Conservation (phyloP, 2,888 invertebrate species). For the Lochmaea crataegi region DNA sequence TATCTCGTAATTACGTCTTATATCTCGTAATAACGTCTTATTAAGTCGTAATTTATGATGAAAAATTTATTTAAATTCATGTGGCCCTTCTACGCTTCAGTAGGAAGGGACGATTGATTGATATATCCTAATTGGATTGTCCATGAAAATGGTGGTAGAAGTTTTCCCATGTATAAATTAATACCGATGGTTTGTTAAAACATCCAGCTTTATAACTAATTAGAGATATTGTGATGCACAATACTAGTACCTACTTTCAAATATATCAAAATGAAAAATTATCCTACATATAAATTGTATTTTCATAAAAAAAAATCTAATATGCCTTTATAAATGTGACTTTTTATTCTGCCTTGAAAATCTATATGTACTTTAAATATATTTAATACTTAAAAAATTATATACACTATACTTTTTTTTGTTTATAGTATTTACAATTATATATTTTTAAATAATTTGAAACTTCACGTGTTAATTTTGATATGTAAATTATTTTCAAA, state of each 20-base stretch:
- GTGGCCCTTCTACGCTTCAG: too few species aligned
- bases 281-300: neutral
- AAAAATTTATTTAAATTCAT: too few species aligned
- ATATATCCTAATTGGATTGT: too few species aligned
- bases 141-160: too few species aligned
- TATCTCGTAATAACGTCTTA: too few species aligned
- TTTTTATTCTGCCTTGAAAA: conserved; percentile 1
- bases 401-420: neutral
- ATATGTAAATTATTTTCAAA: conserved; percentile 3
- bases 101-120: too few species aligned
- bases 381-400: neutral
- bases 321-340: conserved; percentile 9
- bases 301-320: neutral
- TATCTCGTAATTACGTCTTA: too few species aligned
- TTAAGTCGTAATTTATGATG: too few species aligned
- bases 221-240: too few species aligned
- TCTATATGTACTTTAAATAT: conserved; percentile 7
- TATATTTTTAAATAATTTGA: conserved; percentile 10
- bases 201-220: neutral
- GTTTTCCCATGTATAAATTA: too few species aligned
- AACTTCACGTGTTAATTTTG: neutral
- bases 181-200: neutral
- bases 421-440: neutral
- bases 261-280: neutral
- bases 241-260: neutral